Base-by-base conservation (phyloP, 2,113 vertebrate genomes). In the Mugil cephalus region DNA sequence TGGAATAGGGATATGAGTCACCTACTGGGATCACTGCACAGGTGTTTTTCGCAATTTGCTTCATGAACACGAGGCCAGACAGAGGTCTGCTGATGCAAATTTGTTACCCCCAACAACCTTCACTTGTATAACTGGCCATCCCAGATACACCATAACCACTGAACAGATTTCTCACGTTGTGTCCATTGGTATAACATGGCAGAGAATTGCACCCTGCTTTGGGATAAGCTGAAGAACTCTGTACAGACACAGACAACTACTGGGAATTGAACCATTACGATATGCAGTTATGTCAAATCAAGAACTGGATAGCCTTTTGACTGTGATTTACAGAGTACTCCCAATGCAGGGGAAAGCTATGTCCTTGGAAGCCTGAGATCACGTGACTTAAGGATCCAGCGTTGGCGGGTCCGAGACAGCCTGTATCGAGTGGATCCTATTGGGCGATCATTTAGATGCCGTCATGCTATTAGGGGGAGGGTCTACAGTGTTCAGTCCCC, bases 151-250 rank as follows among this genome's bases (percentile, higher is more conserved):
- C 13, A 15, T 45, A 45, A 45, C 42, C 6, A 6, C 14, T 4
- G 6, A 45, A 45, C 42, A 45, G 42, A 45, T 45, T 45, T 45
- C 13, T 15, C 42, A 15, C 13, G 15, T 13, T 14, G 12, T 45
- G 42, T 45, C 42, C 13, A 15, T 45, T 15, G 13, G 42, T 45
- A 45, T 45, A 14, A 45, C 42, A 45, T 45, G 42, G 55, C 56
- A 59, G 11, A 59, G 39, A 59, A 59, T 59, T 42, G 56, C 38
- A 42, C 14, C 56, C 13, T 59, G 38, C 12, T 59, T 40, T 15
- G 13, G 56, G 12, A 59, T 59, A 11, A 59, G 18, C 11, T 1
- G 7, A 40, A 59, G 55, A 42, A 59, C 55, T 11, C 12, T 58
- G 14, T 14, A 42, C 18, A 58, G 18, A n/a, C 55, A 58, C 18